Base-by-base conservation (phyloP, 1,140 invertebrate genomes). In the Lordiphosa mommai region DNA sequence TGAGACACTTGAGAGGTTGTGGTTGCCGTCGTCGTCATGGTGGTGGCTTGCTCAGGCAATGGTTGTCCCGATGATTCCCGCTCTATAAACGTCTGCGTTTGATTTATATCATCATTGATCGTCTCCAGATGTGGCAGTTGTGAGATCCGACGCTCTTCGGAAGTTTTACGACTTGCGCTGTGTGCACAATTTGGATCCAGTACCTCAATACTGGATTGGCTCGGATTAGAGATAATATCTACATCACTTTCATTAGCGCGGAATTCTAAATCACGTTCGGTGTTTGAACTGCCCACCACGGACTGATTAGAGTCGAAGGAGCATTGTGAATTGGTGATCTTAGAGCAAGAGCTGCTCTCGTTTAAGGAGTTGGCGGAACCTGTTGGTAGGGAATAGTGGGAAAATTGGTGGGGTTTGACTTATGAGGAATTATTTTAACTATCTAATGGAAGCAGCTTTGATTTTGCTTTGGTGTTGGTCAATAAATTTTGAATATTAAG, bases 181-280 rank as follows among this genome's bases (percentile, higher is more conserved):
- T 59, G 88, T 5, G 56, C 55, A 9, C n/a, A 47, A 66, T 44
- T 87, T 52, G 91, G 91, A 70, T 92, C 92, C 8, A 93, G 59
- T 27, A 93, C 90, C 87, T 93, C 92, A 12, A 93, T 92, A 52
- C 92, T 92, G 72, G 92, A 92, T 69, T 92, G 91, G 88, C 92
- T 93, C 9, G 92, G 92, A 88, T 92, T 93, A 37, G 92, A 93
- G n/a, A 93, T 89, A 34, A 93, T 88, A 76, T 93, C 92, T 60
- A 93, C 91, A 67, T 93, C 92, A 71, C 92, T 92, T 63, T 93
- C 92, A 38, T 80, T 88, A 2, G 71, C 73, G n/a, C 69, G 74
- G 38, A 88, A 88, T 51, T 88, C 85, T 13, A 72, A 40, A 51
- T 87, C 80, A 27, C 77, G 73, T 9, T 88, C 85, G 3, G 71